phyloP scores from a whole-genome alignment of 2,888 invertebrate genomes.

The Lochmaea capreae region DNA sequence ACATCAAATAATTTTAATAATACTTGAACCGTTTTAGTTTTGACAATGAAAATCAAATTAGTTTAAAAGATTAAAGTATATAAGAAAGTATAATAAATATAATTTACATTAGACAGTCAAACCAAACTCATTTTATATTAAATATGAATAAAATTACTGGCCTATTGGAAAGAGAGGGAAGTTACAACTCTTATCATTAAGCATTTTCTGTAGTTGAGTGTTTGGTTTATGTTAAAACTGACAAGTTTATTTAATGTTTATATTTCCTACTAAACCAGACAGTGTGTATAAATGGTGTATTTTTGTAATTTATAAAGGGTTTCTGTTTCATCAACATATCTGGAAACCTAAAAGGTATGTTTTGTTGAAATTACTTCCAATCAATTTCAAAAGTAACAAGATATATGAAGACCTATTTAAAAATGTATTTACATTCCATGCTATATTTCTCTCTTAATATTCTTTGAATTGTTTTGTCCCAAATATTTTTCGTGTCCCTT shows the following conservation, averaged over 20 bases:
- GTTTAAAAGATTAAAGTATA: too few relatives aligned
- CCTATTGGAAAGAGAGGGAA: slow-evolving; percentile 27
- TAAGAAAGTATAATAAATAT: too few relatives aligned
- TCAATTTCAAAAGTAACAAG: neutral
- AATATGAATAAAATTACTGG: neutral
- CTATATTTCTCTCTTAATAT: too few relatives aligned
- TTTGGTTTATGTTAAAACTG: slow-evolving; percentile 35
- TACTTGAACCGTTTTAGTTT: too few relatives aligned
- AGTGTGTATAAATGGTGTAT: slow-evolving; percentile 21
- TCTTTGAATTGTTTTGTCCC: too few relatives aligned
- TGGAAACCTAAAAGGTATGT: neutral
- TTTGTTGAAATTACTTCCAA: neutral
- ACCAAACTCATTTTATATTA: too few relatives aligned
- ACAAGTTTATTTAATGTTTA: slow-evolving; percentile 36
- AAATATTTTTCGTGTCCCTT: too few relatives aligned
- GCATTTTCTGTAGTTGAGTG: slow-evolving; percentile 20
- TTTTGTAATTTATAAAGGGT: slow-evolving; percentile 25
- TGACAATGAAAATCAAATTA: too few relatives aligned
- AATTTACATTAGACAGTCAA: neutral
- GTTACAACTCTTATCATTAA: slow-evolving; percentile 27
- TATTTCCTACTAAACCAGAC: slow-evolving; percentile 21
- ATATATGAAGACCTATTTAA: neutral
- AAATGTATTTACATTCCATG: too few relatives aligned
- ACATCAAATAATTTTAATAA: too few relatives aligned
- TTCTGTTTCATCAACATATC: neutral